Conservation (phyloP, 2,888 invertebrate species). For the Amphipoea lucens region DNA sequence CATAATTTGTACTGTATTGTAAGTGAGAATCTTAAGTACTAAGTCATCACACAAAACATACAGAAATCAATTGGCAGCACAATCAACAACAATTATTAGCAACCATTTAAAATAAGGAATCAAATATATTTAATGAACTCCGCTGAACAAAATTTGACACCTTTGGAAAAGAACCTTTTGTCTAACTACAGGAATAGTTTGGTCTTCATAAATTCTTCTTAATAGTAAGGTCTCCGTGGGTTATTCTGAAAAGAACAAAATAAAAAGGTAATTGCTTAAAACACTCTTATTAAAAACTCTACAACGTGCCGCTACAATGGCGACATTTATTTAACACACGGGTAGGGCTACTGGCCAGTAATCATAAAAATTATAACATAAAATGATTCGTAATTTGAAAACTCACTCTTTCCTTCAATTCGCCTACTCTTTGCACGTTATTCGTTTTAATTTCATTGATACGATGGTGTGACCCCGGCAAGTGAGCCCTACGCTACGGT, state of each 20-base stretch:
- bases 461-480: not conserved
- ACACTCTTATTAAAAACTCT: not conserved
- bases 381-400: not conserved
- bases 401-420: not conserved
- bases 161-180: slow-evolving; percentile 31
- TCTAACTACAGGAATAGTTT: slow-evolving; percentile 55
- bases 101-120: slow-evolving; percentile 37
- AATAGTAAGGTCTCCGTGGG: slow-evolving; percentile 96
- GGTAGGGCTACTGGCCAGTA: not conserved
- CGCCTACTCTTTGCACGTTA: not conserved
- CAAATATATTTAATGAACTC: slow-evolving; percentile 29
- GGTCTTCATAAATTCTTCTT: slow-evolving; percentile 68
- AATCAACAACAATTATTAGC: slow-evolving; percentile 39
- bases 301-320: not conserved
- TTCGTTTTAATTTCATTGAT: not conserved
- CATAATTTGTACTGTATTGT: slow-evolving; percentile 44
- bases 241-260: slow-evolving; percentile 93
- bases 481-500: not conserved
- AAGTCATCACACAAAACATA: slow-evolving; percentile 10
- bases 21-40: slow-evolving; percentile 36
- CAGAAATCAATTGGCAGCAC: slow-evolving; percentile 43
- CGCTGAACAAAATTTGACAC: slow-evolving; percentile 25
- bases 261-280: slow-evolving; percentile 7
- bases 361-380: not conserved
- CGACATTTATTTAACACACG: not conserved